Evolutionary conservation across 2,888 invertebrate genomes (phyloP).

Genomic region (Pheosia tremula): DNA sequence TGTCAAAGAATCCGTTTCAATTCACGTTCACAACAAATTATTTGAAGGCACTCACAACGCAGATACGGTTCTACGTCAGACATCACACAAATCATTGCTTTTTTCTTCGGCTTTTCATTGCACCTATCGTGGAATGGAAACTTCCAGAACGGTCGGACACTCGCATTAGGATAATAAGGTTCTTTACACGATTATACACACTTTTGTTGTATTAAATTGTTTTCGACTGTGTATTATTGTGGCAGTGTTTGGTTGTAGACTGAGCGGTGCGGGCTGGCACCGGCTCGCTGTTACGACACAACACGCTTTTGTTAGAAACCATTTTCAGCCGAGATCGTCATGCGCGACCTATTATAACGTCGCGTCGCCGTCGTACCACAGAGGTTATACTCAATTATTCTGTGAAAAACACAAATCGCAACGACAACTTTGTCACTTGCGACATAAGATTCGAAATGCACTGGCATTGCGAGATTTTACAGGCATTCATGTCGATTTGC

Average conservation of each 20-base stretch:
- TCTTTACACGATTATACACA: slow-evolving; percentile 28
- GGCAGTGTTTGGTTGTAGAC: slow-evolving; percentile 63
- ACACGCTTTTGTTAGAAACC: slow-evolving; percentile 67
- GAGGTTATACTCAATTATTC: slow-evolving; percentile 37
- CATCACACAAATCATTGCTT: neutral
- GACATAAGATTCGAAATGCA: neutral
- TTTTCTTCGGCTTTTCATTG: slow-evolving; percentile 12
- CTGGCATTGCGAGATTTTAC: neutral
- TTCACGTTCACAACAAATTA: neutral
- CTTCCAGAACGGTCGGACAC: slow-evolving; percentile 42
- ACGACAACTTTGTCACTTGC: neutral
- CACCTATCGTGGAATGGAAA: slow-evolving; percentile 43
- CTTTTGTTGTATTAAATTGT: slow-evolving; percentile 29
- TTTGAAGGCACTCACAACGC: neutral
- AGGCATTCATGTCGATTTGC: neutral
- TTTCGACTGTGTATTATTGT: slow-evolving; percentile 55
- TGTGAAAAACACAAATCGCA: neutral
- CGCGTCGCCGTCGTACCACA: slow-evolving; percentile 21
- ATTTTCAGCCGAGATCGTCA: slow-evolving; percentile 59
- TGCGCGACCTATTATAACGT: slow-evolving; percentile 45
- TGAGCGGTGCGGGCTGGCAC: slow-evolving; percentile 67
- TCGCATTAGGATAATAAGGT: slow-evolving; percentile 8
- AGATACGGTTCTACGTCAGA: neutral
- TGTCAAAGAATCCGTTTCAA: too few species aligned
- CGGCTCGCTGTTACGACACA: slow-evolving; percentile 53